phyloP scores from a whole-genome alignment of 2,888 invertebrate species.

The Ctenicera cuprea region DNA sequence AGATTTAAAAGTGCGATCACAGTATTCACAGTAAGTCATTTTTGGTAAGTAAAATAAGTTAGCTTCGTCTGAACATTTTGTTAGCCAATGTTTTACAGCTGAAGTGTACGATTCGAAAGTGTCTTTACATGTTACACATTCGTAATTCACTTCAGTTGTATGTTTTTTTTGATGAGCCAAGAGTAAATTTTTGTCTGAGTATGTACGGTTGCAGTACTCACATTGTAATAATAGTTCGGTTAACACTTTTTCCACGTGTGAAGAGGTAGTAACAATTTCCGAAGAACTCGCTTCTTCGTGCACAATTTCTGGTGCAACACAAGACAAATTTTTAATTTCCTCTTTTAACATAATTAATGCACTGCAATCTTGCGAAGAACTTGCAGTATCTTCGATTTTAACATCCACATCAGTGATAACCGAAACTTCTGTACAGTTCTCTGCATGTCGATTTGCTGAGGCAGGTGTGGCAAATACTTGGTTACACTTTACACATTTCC shows the following conservation, averaged over 20 bases:
- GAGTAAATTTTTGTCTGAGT: slow-evolving; percentile 74
- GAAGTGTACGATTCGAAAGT: slow-evolving; percentile 74
- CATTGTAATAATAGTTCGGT: slow-evolving; percentile 75
- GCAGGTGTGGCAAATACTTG: slow-evolving; percentile 69
- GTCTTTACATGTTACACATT: slow-evolving; percentile 71
- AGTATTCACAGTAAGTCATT: slow-evolving; percentile 72
- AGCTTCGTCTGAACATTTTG: slow-evolving; percentile 70
- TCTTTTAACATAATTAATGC: slow-evolving; percentile 44
- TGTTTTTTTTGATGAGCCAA: slow-evolving; percentile 71
- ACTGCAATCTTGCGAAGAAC: slow-evolving; percentile 16
- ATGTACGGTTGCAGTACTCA: slow-evolving; percentile 78
- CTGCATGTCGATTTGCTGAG: slow-evolving; percentile 65
- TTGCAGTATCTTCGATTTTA: slow-evolving; percentile 30
- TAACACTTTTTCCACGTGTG: slow-evolving; percentile 67
- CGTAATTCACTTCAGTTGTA: slow-evolving; percentile 71
- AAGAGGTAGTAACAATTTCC: slow-evolving; percentile 18
- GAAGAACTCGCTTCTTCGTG: slow-evolving; percentile 27
- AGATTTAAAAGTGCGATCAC: slow-evolving; percentile 73
- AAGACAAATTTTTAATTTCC: slow-evolving; percentile 52
- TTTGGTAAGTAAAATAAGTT: slow-evolving; percentile 72
- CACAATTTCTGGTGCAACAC: slow-evolving; percentile 43
- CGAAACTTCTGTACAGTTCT: slow-evolving; percentile 57
- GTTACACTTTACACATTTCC: slow-evolving; percentile 71
- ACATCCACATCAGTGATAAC: background rate
- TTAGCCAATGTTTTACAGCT: slow-evolving; percentile 76